Conservation (phyloP, 2,113 vertebrate genomes). For the Grammomys surdaster region DNA sequence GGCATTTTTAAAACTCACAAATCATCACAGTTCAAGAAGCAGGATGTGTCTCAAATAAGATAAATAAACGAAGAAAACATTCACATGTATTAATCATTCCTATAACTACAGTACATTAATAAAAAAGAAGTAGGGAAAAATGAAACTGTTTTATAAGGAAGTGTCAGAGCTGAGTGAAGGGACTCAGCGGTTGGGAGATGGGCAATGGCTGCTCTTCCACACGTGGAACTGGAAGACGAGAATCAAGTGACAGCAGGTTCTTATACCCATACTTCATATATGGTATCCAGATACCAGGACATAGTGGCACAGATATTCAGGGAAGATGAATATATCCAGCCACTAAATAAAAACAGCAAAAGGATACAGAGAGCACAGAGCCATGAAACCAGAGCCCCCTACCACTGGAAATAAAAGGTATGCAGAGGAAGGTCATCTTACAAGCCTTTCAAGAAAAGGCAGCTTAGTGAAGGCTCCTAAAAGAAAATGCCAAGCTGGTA, state of each 20-base stretch:
- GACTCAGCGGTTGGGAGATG: background rate
- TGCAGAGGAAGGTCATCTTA: background rate
- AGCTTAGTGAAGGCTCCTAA: background rate
- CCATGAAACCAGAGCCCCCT: background rate
- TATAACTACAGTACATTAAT: slow-evolving; percentile 33
- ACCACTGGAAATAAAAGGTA: background rate
- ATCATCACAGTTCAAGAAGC: slow-evolving; percentile 46
- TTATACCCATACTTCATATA: background rate
- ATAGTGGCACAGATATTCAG: background rate
- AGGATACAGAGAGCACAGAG: background rate
- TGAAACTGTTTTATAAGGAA: background rate
- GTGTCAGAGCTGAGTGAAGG: background rate
- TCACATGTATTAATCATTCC: slow-evolving; percentile 66
- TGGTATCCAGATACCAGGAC: background rate
- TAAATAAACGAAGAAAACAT: slow-evolving; percentile 34
- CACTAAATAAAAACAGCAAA: background rate
- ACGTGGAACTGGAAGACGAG: background rate
- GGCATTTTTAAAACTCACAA: slow-evolving; percentile 33
- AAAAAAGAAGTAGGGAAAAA: slow-evolving; percentile 44
- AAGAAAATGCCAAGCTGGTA: background rate
- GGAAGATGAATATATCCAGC: background rate
- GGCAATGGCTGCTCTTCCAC: too few relatives aligned
- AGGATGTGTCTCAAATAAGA: background rate
- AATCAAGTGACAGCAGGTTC: background rate
- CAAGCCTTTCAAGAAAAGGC: background rate